These are phyloP conservation scores for Leptoclinus maculatus DNA, from an alignment of 2,797 vertebrate genomes.

Conservation along the genomic window DNA sequence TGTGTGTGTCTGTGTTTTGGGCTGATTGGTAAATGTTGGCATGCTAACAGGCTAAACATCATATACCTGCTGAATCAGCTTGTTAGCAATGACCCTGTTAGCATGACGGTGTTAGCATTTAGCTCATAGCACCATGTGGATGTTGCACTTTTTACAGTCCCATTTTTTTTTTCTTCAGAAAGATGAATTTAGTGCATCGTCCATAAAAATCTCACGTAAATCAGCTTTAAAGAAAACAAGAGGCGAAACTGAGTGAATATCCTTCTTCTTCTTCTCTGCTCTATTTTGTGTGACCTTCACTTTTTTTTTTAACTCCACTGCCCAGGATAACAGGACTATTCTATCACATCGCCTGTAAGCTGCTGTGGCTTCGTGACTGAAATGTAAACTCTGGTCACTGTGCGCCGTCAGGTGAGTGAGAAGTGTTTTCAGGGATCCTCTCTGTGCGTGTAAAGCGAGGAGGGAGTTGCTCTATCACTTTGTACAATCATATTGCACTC, in stretches of 20 bases:
- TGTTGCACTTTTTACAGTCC: not conserved
- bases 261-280: not conserved
- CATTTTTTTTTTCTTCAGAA: not conserved
- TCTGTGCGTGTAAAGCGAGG: slow-evolving; percentile 13
- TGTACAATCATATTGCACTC: slow-evolving; percentile 31
- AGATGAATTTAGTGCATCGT: not conserved
- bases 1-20: not conserved
- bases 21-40: not conserved
- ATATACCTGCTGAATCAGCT: no score
- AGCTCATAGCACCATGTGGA: not conserved
- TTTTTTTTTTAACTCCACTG: not conserved
- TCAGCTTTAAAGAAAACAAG: slow-evolving; percentile 8
- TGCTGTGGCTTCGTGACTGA: not conserved
- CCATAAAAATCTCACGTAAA: not conserved
- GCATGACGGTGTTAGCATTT: not conserved
- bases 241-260: not conserved
- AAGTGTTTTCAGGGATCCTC: not conserved
- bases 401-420: not conserved
- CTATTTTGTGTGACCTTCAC: slow-evolving; percentile 35
- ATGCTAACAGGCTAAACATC: not conserved
- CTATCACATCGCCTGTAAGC: slow-evolving; percentile 9
- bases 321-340: not conserved
- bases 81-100: no score
- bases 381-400: slow-evolving; percentile 1
- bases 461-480: slow-evolving; percentile 34